Evolutionary conservation across 1,140 invertebrate genomes (phyloP).

Genomic region (Drosophila parabipectinata): DNA sequence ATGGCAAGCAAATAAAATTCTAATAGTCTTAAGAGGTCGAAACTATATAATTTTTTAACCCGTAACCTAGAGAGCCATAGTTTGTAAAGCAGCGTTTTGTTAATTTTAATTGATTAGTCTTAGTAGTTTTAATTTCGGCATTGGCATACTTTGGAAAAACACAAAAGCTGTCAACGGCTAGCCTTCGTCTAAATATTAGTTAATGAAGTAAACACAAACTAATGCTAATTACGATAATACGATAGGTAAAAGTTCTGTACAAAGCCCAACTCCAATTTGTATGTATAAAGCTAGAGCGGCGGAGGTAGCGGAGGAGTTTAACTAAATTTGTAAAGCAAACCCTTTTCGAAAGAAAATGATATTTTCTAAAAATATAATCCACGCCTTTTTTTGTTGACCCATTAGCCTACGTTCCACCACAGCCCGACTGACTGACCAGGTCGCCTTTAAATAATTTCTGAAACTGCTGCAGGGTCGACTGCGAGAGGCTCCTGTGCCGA

Average conservation of each 20-base stretch:
- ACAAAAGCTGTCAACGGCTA: constrained; percentile 31
- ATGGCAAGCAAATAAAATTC: constrained; percentile 39
- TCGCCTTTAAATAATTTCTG: constrained; percentile 24
- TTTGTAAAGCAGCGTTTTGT: constrained; percentile 66
- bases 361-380: constrained; percentile 71
- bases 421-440: constrained; percentile 21
- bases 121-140: constrained; percentile 72
- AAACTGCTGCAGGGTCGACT: constrained; percentile 22
- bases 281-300: constrained; percentile 60
- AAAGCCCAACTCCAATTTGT: constrained; percentile 79
- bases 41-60: constrained; percentile 44
- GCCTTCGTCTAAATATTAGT: constrained; percentile 65
- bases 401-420: constrained; percentile 12
- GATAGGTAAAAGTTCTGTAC: constrained; percentile 68
- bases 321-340: constrained; percentile 56
- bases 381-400: constrained; percentile 50
- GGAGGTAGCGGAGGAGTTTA: constrained; percentile 25
- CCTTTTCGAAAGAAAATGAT: constrained; percentile 53
- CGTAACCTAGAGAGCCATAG: constrained; percentile 55
- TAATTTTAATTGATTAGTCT: constrained; percentile 77
- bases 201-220: constrained; percentile 74
- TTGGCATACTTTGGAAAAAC: constrained; percentile 60
- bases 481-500: constrained; percentile 45
- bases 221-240: constrained; percentile 59
- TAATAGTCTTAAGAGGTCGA: constrained; percentile 41